Percentiles rank a stretch among this genome's conserved stretches.
Evolutionary conservation across 2,888 invertebrate genomes (phyloP).

Genomic region (Eilema depressum): DNA sequence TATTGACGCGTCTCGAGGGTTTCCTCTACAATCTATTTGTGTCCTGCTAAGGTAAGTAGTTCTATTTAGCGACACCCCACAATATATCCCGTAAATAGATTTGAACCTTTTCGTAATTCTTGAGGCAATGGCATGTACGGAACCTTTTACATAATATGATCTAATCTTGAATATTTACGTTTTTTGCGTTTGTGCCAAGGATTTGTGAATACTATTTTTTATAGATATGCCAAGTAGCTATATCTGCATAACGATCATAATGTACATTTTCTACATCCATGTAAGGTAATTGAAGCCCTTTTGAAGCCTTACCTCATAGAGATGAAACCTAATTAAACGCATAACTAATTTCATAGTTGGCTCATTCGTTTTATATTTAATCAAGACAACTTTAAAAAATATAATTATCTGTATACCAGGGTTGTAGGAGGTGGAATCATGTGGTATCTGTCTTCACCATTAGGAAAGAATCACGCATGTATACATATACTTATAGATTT

Average conservation of each 20-base stretch:
- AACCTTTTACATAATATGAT: constrained; percentile 4
- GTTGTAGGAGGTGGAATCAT: no score
- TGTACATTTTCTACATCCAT: background rate
- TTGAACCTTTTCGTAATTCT: constrained; percentile 4
- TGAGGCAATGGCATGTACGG: background rate
- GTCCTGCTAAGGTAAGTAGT: background rate
- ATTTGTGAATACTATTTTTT: background rate
- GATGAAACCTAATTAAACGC: no score
- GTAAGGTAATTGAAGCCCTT: background rate
- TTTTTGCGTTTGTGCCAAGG: background rate
- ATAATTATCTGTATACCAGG: no score
- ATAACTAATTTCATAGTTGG: no score
- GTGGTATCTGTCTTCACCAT: no score
- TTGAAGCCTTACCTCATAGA: background rate
- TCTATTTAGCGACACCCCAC: background rate
- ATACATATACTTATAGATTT: no score
- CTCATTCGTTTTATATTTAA: no score
- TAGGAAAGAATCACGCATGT: no score
- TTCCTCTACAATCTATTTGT: background rate
- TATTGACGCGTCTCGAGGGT: background rate
- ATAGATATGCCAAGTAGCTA: background rate
- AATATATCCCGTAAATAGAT: background rate
- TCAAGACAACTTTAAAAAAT: background rate
- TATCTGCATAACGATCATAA: background rate
- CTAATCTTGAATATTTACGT: constrained; percentile 3